phyloP scores from a whole-genome alignment of 2,113 vertebrate genomes.

The Riparia riparia region DNA sequence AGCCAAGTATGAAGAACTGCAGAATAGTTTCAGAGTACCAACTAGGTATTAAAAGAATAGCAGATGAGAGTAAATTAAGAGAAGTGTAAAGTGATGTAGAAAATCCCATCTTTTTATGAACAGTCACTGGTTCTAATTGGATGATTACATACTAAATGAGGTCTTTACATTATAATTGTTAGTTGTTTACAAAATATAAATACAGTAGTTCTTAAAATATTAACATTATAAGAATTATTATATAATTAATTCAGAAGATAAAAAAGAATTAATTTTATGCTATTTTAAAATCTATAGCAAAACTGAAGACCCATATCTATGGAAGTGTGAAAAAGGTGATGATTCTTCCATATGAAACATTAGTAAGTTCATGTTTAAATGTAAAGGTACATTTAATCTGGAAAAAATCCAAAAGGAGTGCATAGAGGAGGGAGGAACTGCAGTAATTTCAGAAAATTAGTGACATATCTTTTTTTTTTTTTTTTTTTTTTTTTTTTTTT shows the following conservation, averaged over 20 bases:
- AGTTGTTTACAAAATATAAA: not conserved
- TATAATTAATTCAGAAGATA: not conserved
- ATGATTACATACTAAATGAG: not conserved
- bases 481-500: not conserved
- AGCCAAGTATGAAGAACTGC: not conserved
- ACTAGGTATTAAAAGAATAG: not conserved
- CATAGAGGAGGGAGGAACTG: accelerated
- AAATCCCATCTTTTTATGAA: not conserved
- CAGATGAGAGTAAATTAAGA: not conserved
- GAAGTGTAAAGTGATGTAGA: not conserved
- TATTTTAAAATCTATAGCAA: not conserved
- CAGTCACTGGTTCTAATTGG: not conserved
- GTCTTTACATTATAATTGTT: not conserved
- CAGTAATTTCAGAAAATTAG: not conserved
- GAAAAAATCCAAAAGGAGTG: not conserved
- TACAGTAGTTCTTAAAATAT: not conserved
- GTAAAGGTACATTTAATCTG: not conserved
- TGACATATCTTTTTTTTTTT: not conserved
- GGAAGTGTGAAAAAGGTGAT: not conserved
- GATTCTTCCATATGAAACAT: not conserved
- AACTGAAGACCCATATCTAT: accelerated
- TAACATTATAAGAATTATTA: not conserved
- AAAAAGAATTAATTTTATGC: accelerated
- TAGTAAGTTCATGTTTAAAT: not conserved
- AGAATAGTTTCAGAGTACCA: not conserved